Base-by-base conservation (phyloP, 1,140 invertebrate genomes). In the Eueides isabella region DNA sequence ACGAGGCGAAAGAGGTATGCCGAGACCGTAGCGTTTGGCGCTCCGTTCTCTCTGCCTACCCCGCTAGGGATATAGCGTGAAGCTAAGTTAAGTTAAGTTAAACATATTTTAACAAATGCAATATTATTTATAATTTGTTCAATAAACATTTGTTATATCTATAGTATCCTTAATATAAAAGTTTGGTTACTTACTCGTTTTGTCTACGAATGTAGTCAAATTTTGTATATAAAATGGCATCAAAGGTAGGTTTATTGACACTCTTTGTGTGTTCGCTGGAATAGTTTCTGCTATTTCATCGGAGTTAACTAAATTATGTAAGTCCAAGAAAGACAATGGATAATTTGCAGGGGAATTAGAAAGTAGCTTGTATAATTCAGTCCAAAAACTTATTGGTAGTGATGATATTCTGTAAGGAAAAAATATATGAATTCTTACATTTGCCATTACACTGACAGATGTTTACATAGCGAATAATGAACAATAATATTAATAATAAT, bases 151-250 rank as follows among this genome's bases (percentile, higher is more conserved):
- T n/a, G n/a, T n/a, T n/a, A n/a, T n/a, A n/a, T n/a, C n/a, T n/a
- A n/a, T n/a, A n/a, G n/a, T n/a, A n/a, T n/a, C n/a, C n/a, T n/a
- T n/a, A n/a, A n/a, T n/a, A n/a, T n/a, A n/a, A n/a, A n/a, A n/a
- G n/a, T n/a, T n/a, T n/a, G 7, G 31, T 71, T 41, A 71, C 77
- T 76, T 81, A 90, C 89, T 81, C 63, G 80, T 61, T 38, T 81
- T 75, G n/a, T 85, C 84, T 6, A 72, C 19, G 19, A 82, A 80
- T n/a, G 87, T 79, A 1, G 88, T 90, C 61, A 91, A 29, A 38
- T 88, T 86, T 48, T 91, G 85, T 26, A 91, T 55, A 70, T 90
- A 92, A 71, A 83, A 90, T 16, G 88, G 76, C 77, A 92, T 78
- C 28, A 92, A 67, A 1, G 91, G 86, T 6, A 89, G 33, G 78